phyloP scores from a whole-genome alignment of 2,888 invertebrate genomes.

The Macaria notata region DNA sequence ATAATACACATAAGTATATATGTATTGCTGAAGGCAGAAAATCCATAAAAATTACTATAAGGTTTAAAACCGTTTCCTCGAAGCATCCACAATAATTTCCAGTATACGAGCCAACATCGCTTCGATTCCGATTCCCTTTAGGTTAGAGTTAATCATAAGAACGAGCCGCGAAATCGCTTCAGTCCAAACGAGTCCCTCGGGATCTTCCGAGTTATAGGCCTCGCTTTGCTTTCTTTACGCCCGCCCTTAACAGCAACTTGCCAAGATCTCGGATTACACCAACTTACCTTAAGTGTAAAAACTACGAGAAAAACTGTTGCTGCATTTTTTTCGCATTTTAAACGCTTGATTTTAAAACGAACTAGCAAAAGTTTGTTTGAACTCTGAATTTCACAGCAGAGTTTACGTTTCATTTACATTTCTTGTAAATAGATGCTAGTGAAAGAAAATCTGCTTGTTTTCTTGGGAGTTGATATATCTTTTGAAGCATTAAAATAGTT shows the following conservation, averaged over 20 bases:
- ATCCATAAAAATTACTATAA: too few relatives aligned
- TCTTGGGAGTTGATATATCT: slow-evolving; percentile 1
- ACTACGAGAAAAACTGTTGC: slow-evolving; percentile 57
- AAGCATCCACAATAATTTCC: slow-evolving; percentile 10
- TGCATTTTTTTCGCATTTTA: slow-evolving; percentile 47
- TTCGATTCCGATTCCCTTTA: slow-evolving; percentile 64
- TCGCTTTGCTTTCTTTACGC: slow-evolving; percentile 48
- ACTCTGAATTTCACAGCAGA: slow-evolving; percentile 36
- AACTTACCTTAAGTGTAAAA: slow-evolving; percentile 48
- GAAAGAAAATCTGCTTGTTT: slow-evolving; percentile 8
- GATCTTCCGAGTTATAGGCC: slow-evolving; percentile 58
- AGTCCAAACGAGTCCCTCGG: slow-evolving; percentile 72
- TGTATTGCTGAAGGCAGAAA: too few relatives aligned
- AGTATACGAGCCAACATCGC: slow-evolving; percentile 23
- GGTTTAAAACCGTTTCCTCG: too few relatives aligned
- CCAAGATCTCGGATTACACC: slow-evolving; percentile 61
- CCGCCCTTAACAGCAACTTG: slow-evolving; percentile 45
- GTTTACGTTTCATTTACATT: slow-evolving; percentile 35
- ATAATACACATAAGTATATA: too few relatives aligned
- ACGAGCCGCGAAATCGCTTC: slow-evolving; percentile 75
- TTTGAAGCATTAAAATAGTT: background rate
- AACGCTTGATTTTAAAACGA: slow-evolving; percentile 41
- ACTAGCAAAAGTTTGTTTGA: slow-evolving; percentile 29
- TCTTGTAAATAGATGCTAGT: slow-evolving; percentile 21
- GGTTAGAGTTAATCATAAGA: slow-evolving; percentile 80